Base-by-base conservation (phyloP, 2,888 invertebrate genomes). In the Mechanitis mazaeus region DNA sequence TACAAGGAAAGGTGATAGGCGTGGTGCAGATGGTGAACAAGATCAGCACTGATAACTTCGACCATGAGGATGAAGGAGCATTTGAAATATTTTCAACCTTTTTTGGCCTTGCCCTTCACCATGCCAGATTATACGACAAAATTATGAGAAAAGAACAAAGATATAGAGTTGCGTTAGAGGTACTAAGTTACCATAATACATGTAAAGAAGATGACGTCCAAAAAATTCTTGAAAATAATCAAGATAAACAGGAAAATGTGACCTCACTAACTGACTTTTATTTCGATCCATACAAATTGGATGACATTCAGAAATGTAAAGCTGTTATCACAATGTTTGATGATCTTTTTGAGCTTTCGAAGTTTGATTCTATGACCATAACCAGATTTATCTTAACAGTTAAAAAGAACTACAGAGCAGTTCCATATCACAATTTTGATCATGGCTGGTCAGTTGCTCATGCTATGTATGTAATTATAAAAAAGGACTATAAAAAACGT, bases 381-480 rank as follows among this genome's bases (percentile, higher is more conserved):
- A 91, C 93, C 38, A 90, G 93, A 60, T 97, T 96, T 75, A 93
- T 94, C 2, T 78, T 96, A 69, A 96, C 96, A 0, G 96, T 96
- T 3, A 92, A 93, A 75, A 96, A 96, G 80, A 96, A 96, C 84
- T 96, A 97, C 77, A 90, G 96, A 7, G 87, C 93, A 38, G 95
- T 96, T 0, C 95, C 96, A 0, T 96, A 96, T 76, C 96, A 97
- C 78, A 97, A 96, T 79, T 97, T 96, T 93, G 94, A 94, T 33
- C 96, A 97, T 75, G 96, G 95, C 0, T 96, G 96, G 91, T 93
- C 95, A 0, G 96, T 96, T 0, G 96, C 96, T 2, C 95, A 96
- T 73, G 93, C 94, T 28, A 95, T 95, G 93, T 96, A 94, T 75
- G 92, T 93, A 3, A 93, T 95, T 56, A 85, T 96, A 59, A 94